phyloP scores from a whole-genome alignment of 1,140 invertebrate species.

The Bombus terrestris region DNA sequence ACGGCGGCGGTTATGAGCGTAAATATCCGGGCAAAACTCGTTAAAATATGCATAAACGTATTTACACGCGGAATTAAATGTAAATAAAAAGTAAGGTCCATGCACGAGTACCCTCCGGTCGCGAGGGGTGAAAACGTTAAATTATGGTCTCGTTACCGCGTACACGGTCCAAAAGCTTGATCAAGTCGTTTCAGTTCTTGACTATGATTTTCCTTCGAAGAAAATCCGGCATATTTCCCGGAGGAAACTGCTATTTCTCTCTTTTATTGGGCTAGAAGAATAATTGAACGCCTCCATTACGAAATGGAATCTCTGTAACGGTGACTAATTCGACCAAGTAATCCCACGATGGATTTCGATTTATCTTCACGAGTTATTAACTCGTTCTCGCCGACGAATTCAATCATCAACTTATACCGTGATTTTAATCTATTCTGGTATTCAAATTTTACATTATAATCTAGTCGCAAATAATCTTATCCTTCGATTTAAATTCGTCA shows the following conservation, averaged over 20 bases:
- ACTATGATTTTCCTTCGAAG: background rate
- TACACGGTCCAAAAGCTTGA: no score
- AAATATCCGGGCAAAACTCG: background rate
- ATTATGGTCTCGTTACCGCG: no score
- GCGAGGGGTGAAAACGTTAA: no score
- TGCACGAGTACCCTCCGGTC: background rate
- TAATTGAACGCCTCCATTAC: constrained; percentile 9
- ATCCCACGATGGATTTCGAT: background rate
- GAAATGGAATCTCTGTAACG: background rate
- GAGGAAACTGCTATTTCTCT: background rate
- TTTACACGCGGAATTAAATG: background rate
- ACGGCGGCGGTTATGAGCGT: background rate
- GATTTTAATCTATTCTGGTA: background rate
- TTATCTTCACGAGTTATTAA: background rate
- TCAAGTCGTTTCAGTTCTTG: background rate
- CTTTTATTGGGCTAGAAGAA: background rate
- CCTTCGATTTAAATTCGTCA: background rate
- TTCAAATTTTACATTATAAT: background rate
- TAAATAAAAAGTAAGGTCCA: background rate
- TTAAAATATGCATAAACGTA: background rate
- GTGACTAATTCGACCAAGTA: background rate
- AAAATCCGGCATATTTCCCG: background rate
- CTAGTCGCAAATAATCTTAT: background rate
- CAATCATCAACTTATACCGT: background rate
- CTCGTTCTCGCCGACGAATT: background rate